phyloP scores from a whole-genome alignment of 35 echinoderm and acorn worm genomes.

The Lytechinus variegatus region DNA sequence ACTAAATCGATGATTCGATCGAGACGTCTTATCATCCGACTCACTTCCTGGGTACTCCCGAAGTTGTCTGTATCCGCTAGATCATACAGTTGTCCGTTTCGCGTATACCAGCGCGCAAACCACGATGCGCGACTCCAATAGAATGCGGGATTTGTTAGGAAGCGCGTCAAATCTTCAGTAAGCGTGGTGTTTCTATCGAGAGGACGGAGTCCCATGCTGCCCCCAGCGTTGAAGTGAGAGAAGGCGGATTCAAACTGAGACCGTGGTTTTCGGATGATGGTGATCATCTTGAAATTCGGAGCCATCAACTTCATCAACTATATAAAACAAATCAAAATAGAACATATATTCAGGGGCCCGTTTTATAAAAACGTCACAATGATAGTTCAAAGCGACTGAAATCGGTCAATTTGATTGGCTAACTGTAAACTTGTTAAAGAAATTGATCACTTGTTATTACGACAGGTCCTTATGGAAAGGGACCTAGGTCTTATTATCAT shows the following conservation, averaged over 20 bases:
- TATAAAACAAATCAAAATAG: too few relatives aligned
- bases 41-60: background rate
- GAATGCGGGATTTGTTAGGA: background rate
- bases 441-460: too few relatives aligned
- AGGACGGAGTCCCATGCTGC: background rate
- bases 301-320: background rate
- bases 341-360: too few relatives aligned
- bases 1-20: conserved; percentile 62
- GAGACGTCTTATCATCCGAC: conserved; percentile 35
- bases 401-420: too few relatives aligned
- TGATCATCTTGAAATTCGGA: background rate
- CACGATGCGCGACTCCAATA: background rate
- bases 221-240: background rate
- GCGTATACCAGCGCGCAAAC: background rate
- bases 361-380: too few relatives aligned
- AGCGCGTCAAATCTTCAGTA: background rate
- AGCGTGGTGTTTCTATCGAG: background rate
- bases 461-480: too few relatives aligned
- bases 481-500: too few relatives aligned
- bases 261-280: conserved; percentile 10
- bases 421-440: too few relatives aligned
- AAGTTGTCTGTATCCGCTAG: background rate
- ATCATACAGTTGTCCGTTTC: conserved; percentile 40
- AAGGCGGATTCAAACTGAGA: conserved; percentile 37
- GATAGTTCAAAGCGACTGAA: too few relatives aligned